Percentiles rank a stretch among this genome's conserved stretches.
Conservation (phyloP, 2,113 vertebrate genomes). For the Smithornis capensis region DNA sequence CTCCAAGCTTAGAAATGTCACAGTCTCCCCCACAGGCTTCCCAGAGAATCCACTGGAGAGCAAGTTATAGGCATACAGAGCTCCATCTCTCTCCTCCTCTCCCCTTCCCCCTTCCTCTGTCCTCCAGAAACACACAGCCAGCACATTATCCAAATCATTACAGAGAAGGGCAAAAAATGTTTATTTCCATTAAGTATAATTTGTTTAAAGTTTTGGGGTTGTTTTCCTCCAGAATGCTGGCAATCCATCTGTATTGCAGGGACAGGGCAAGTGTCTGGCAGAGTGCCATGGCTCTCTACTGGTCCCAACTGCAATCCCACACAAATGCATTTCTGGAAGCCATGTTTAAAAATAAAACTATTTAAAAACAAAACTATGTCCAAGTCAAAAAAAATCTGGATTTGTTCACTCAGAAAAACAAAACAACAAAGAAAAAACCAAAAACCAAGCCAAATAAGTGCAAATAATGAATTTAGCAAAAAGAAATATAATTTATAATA, state of each 20-base stretch:
- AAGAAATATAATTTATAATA: conserved; percentile 2
- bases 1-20: neutral
- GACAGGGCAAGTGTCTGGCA: neutral
- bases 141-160: neutral
- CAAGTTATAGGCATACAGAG: neutral
- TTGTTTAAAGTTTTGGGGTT: conserved; percentile 55
- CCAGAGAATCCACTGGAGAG: neutral
- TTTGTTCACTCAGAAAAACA: neutral
- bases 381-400: conserved; percentile 28
- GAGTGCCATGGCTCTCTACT: neutral
- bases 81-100: neutral
- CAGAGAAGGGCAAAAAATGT: neutral
- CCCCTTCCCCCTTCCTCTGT: neutral
- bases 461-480: neutral
- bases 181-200: conserved; percentile 51
- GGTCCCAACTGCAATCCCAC: conserved; percentile 30
- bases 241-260: neutral
- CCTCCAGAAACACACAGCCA: neutral
- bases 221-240: conserved; percentile 30
- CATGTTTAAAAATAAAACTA: conserved; percentile 39
- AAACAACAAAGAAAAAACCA: neutral
- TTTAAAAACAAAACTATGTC: conserved; percentile 54
- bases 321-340: conserved; percentile 23
- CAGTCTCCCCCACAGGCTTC: neutral
- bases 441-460: neutral